A percentile compares a stretch with the other conserved stretches of the same genome.
Evolutionary conservation across 2,888 invertebrate genomes (phyloP).

Genomic region (Trypoxylon attenuatum): DNA sequence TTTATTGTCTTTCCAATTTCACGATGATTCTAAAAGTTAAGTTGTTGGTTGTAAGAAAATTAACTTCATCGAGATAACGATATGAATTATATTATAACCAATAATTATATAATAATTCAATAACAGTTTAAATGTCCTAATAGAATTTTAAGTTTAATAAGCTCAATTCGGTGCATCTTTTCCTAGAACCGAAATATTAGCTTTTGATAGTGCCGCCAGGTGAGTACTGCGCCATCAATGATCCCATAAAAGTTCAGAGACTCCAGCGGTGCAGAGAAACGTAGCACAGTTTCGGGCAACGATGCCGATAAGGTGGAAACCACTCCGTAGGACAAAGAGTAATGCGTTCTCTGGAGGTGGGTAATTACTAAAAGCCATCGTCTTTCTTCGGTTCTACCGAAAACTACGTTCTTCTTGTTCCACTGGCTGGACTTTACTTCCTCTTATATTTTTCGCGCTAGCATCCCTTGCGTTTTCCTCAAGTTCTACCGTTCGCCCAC

Average conservation of each 20-base stretch:
- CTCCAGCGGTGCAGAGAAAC: neutral
- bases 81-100: too few relatives aligned
- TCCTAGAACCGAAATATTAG: too few relatives aligned
- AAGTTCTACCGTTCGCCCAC: too few relatives aligned
- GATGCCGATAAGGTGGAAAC: slow-evolving; percentile 38
- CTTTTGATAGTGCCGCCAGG: too few relatives aligned
- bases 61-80: too few relatives aligned
- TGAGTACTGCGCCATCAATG: neutral
- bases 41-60: too few relatives aligned
- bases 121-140: too few relatives aligned
- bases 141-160: too few relatives aligned
- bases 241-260: neutral
- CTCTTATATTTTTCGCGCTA: slow-evolving; percentile 18
- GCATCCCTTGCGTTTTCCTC: too few relatives aligned
- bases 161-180: neutral
- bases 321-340: slow-evolving; percentile 52
- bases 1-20: too few relatives aligned
- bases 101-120: too few relatives aligned
- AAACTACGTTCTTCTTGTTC: slow-evolving; percentile 9
- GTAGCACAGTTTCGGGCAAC: neutral
- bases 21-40: too few relatives aligned
- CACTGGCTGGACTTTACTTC: slow-evolving; percentile 12
- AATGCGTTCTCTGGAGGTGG: slow-evolving; percentile 53
- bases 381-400: slow-evolving; percentile 26
- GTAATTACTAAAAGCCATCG: slow-evolving; percentile 59